Base-by-base conservation (phyloP, 2,888 invertebrate species). In the Mantis religiosa region DNA sequence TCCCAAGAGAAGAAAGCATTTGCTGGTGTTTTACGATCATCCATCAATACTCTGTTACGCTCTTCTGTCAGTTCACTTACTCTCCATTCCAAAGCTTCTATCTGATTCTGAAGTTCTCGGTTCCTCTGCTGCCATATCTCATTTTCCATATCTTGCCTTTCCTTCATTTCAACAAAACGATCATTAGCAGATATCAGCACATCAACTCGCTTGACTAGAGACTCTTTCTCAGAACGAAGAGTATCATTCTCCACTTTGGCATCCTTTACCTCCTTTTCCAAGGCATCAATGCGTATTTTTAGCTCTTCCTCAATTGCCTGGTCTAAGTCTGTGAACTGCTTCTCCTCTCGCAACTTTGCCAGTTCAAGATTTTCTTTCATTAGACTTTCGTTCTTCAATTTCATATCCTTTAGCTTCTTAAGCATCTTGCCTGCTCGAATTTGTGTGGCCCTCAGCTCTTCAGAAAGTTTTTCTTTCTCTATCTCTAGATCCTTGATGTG, bases 361-460 rank as follows among this genome's bases (percentile, higher is more conserved):
- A 95, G 91, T 92, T 95, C 95, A 89, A 94, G 94, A 20, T 89
- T 90, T 82, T 90, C 89, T 25, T 89, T 88, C 86, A 93, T 93
- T 82, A 96, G 92, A 91, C 94, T 94, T 82, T 96, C 96, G 92
- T 96, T 95, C 90, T 95, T 95, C 3, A 93, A 93, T 93, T 98
- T 98, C 88, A 97, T 95, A 92, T 97, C 97, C 92, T 98, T 98
- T 84, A 98, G 93, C 93, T 98, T 98, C 91, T 97, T 96, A 91
- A 98, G 94, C 90, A 97, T 94, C 93, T 97, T 98, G 2, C 95
- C 95, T 54, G 96, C 95, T 92, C 97, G 97, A 0, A 95, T 93
- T 92, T 97, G 96, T 90, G 95, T 93, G 47, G 95, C 93, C 90
- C 95, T 95, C 14, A 96, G 94, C 91, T 97, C 96, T 88, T 95